Evolutionary conservation across 2,113 vertebrate genomes (phyloP), one percentile per base, ranked within the genome.

Genomic region (Tenrec ecaudatus): DNA sequence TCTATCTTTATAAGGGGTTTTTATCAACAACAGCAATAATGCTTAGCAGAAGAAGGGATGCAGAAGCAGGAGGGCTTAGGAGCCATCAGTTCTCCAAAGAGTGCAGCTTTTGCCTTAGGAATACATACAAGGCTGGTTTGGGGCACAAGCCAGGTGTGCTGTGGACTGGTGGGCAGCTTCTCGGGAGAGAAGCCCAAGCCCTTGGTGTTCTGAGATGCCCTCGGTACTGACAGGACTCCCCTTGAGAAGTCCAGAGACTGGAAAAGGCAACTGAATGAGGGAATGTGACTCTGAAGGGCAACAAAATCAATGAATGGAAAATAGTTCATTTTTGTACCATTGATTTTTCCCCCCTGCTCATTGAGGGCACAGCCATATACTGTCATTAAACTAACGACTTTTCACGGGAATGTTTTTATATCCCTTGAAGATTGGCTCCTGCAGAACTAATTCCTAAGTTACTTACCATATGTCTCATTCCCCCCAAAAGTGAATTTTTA

Each of bases 281-380:
- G 60, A 53, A 73, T 29, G 40, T n/a, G 58, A 36, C 92, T 87
- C 33, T 83, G 64, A 89, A 95, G 84, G 94, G 78, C 92, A 89
- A 91, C 82, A 68, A 93, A 97, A 95, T 95, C 84, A 69, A 81
- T 89, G 94, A 83, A 78, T 76, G 78, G 94, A 96, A 95, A 95
- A 95, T 40, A 93, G 93, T 94, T 94, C 93, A 89, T 84, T 95
- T 96, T 80, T 75, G 68, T 68, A 81, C 73, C 84, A 94, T 93
- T 92, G 95, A 95, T 94, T 94, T 90, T 83, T 60, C 76, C 86
- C 73, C 47, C 23, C 88, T 91, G 82, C 68, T 89, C 93, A 88
- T 79, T 81, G 85, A 95, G 90, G 79, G 78, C 75, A 68, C 12
- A 40, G 78, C 47, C 33, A 58, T 81, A 47, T n/a, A 3, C 15